Conservation (phyloP, 2,888 invertebrate genomes). For the Cerastoderma edule region DNA sequence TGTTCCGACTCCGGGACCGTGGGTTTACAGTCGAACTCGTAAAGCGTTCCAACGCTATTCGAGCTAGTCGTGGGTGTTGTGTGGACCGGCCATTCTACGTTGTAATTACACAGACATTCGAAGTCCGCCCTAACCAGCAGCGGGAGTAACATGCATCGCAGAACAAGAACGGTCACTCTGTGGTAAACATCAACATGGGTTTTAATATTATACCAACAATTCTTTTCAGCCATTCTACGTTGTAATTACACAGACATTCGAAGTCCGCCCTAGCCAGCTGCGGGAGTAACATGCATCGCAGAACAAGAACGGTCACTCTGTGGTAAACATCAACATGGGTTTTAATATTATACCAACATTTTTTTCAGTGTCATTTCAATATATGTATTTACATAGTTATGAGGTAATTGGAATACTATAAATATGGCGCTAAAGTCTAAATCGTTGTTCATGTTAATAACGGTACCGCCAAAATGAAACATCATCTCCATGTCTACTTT, state of each 20-base stretch:
- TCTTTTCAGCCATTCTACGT: conserved; percentile 25
- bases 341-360: no score
- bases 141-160: neutral
- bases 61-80: neutral
- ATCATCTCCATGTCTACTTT: no score
- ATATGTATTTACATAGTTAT: no score
- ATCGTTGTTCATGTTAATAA: no score
- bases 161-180: neutral
- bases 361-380: no score
- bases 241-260: conserved; percentile 52
- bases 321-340: no score
- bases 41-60: conserved; percentile 28
- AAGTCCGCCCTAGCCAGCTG: conserved; percentile 29
- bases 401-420: no score
- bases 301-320: neutral
- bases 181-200: no score
- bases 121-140: conserved; percentile 30
- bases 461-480: no score
- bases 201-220: no score
- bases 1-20: neutral
- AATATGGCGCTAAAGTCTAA: no score
- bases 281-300: neutral
- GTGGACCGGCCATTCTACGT: conserved; percentile 31
- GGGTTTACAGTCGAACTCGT: conserved; percentile 48
- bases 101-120: conserved; percentile 52